Evolutionary conservation across 2,113 vertebrate genomes (phyloP).

Genomic region (Eublepharis macularius): DNA sequence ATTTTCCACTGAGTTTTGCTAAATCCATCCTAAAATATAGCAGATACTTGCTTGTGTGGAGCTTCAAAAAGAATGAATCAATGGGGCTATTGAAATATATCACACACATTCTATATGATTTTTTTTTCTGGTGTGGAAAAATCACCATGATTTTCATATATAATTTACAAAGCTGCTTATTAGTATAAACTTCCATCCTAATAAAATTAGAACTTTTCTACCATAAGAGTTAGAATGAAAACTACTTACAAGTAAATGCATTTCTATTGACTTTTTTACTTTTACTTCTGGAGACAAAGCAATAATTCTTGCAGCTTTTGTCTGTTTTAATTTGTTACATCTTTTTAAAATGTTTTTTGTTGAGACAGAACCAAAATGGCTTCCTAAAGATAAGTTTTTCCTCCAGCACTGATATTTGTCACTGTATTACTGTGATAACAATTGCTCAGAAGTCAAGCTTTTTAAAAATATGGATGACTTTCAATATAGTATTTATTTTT

Average conservation of each 20-base stretch:
- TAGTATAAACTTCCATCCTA: not conserved
- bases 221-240: not conserved
- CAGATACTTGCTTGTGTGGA: too few relatives aligned
- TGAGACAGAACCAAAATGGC: not conserved
- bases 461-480: not conserved
- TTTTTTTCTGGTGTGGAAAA: too few relatives aligned
- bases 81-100: too few relatives aligned
- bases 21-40: too few relatives aligned
- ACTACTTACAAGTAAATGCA: not conserved
- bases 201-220: not conserved
- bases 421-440: not conserved
- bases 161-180: too few relatives aligned
- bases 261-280: not conserved
- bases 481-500: not conserved
- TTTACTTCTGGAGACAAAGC: not conserved
- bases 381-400: not conserved
- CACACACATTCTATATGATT: too few relatives aligned
- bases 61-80: too few relatives aligned
- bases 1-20: too few relatives aligned
- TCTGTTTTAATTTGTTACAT: not conserved
- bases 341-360: not conserved
- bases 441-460: not conserved
- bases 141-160: too few relatives aligned
- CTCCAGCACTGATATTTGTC: not conserved
- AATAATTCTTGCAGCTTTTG: not conserved